Percentiles rank a stretch among this genome's conserved stretches.
phyloP scores from a whole-genome alignment of 2,888 invertebrate genomes.

The Leptarthrus brevirostris region DNA sequence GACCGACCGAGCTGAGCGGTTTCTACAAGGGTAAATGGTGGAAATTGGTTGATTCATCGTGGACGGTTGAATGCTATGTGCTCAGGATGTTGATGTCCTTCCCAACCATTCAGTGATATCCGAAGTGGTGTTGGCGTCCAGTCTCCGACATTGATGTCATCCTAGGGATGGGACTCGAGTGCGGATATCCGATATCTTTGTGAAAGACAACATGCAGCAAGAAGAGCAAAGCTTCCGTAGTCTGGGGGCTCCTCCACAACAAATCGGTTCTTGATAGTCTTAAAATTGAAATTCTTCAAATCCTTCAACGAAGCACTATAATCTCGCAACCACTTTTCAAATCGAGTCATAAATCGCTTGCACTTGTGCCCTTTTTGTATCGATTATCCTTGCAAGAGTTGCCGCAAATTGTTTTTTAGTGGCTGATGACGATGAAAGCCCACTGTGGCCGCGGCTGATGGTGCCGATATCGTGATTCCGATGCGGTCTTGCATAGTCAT shows the following conservation, averaged over 20 bases:
- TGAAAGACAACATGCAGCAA: slow-evolving; percentile 5
- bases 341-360: slow-evolving; percentile 43
- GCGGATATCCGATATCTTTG: slow-evolving; percentile 40
- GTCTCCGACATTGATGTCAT: background rate
- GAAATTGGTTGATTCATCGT: slow-evolving; percentile 38
- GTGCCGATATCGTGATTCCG: slow-evolving; percentile 18
- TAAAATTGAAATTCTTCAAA: slow-evolving; percentile 39
- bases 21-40: slow-evolving; percentile 41
- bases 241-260: background rate
- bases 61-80: slow-evolving; percentile 10
- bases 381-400: slow-evolving; percentile 6
- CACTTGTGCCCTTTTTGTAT: slow-evolving; percentile 20
- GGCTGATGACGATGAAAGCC: slow-evolving; percentile 10
- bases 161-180: background rate
- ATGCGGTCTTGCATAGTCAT: slow-evolving; percentile 9
- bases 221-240: background rate
- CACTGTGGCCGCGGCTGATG: slow-evolving; percentile 3
- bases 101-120: slow-evolving; percentile 17
- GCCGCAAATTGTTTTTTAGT: slow-evolving; percentile 42
- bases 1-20: slow-evolving; percentile 25
- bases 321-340: slow-evolving; percentile 7
- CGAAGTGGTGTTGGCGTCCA: background rate
- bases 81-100: slow-evolving; percentile 27
- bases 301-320: background rate
- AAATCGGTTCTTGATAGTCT: slow-evolving; percentile 42